Evolutionary conservation across 1,140 invertebrate genomes (phyloP).

Genomic region (Ips nitidus): DNA sequence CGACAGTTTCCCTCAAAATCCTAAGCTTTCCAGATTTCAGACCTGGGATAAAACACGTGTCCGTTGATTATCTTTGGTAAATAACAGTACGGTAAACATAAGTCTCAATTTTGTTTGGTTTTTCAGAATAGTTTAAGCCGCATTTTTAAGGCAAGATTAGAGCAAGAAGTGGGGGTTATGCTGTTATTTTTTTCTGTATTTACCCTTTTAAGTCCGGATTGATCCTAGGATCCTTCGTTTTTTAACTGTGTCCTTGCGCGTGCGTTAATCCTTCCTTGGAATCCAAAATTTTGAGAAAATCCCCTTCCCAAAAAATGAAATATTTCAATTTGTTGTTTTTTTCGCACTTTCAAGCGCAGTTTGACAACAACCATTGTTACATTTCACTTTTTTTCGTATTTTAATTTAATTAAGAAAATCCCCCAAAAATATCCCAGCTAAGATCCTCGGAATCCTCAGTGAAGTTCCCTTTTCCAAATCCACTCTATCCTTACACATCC

Average conservation of each 20-base stretch:
- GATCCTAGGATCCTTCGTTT: conserved; percentile 9
- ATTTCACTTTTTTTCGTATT: not conserved
- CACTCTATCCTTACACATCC: conserved; percentile 18
- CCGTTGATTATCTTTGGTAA: not conserved
- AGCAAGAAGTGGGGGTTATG: not conserved
- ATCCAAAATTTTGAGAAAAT: not conserved
- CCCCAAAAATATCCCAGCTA: not conserved
- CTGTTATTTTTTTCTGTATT: conserved; percentile 8
- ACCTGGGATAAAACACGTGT: conserved; percentile 30
- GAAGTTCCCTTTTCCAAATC: conserved; percentile 1
- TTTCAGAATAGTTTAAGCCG: not conserved
- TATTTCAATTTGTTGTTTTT: not conserved
- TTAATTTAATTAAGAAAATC: conserved; percentile 5
- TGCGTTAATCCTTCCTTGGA: not conserved
- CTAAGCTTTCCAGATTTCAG: conserved; percentile 24
- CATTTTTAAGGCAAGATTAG: not conserved
- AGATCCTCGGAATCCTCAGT: conserved; percentile 14
- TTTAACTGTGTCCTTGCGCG: not conserved
- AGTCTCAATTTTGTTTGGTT: not conserved
- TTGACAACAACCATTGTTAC: not conserved
- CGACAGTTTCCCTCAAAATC: conserved; percentile 12
- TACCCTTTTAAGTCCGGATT: conserved; percentile 17
- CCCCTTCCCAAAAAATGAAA: not conserved
- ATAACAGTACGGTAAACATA: not conserved
- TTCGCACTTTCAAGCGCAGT: not conserved